Evolutionary conservation across 1,140 invertebrate genomes (phyloP).

Genomic region (Anagrus nilaparvatae): DNA sequence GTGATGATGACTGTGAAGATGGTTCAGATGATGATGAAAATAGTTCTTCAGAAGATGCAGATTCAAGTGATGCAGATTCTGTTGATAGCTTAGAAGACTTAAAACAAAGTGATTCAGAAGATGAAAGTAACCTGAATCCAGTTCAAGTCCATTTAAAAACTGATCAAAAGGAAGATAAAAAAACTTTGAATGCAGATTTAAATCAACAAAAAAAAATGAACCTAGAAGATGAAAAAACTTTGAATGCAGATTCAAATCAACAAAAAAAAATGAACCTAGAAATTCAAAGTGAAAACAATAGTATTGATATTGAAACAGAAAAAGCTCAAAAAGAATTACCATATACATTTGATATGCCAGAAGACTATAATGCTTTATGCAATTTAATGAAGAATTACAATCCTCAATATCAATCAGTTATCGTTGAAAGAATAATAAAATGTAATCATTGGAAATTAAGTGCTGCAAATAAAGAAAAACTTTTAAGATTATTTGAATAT

Average conservation of each 20-base stretch:
- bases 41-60: slow-evolving; percentile 19
- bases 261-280: slow-evolving; percentile 17
- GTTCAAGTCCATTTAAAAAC: too few species aligned
- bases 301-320: slow-evolving; percentile 46
- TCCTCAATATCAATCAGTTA: slow-evolving; percentile 52
- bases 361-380: slow-evolving; percentile 55
- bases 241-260: slow-evolving; percentile 12
- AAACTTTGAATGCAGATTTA: background rate
- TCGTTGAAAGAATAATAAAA: slow-evolving; percentile 76
- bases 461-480: slow-evolving; percentile 64
- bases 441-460: slow-evolving; percentile 70
- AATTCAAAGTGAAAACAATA: slow-evolving; percentile 17
- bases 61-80: slow-evolving; percentile 22
- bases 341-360: slow-evolving; percentile 58
- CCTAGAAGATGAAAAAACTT: background rate
- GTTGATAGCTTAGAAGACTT: slow-evolving; percentile 17
- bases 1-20: slow-evolving; percentile 22
- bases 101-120: slow-evolving; percentile 20
- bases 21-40: slow-evolving; percentile 25
- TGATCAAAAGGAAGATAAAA: slow-evolving; percentile 10
- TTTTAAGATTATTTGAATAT: slow-evolving; percentile 61
- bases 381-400: slow-evolving; percentile 51
- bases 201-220: slow-evolving; percentile 20
- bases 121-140: slow-evolving; percentile 18
- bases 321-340: slow-evolving; percentile 55